phyloP scores from a whole-genome alignment of 2,113 vertebrate genomes.

The Meles meles region DNA sequence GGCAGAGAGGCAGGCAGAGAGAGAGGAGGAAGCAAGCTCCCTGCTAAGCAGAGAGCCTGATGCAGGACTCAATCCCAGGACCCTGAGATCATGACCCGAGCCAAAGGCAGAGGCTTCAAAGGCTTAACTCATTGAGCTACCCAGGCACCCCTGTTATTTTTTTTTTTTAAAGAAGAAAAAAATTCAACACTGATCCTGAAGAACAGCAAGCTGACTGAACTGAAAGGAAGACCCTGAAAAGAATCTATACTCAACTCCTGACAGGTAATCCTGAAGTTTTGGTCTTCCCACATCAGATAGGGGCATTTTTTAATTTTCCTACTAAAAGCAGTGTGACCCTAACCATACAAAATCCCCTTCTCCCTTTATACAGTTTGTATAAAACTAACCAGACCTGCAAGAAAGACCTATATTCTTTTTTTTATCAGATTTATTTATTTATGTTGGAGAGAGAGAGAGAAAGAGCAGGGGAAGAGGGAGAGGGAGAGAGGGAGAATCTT shows the following conservation, averaged over 20 bases:
- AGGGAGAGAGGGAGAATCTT: background rate
- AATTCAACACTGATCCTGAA: constrained; percentile 65
- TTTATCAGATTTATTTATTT: background rate
- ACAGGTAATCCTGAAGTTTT: background rate
- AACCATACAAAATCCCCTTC: background rate
- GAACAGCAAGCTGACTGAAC: constrained; percentile 29
- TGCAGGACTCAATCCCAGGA: too few relatives aligned
- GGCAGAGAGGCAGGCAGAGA: too few relatives aligned
- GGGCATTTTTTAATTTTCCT: constrained; percentile 20
- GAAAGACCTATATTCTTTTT: background rate
- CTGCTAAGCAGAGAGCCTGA: too few relatives aligned
- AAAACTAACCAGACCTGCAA: background rate
- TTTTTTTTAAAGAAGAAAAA: constrained; percentile 64
- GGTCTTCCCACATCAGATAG: background rate
- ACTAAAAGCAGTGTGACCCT: background rate
- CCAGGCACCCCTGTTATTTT: background rate
- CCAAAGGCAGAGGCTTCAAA: too few relatives aligned
- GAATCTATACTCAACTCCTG: background rate
- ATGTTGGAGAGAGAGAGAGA: background rate
- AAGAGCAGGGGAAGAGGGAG: background rate
- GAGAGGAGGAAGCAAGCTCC: too few relatives aligned
- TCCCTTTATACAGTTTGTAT: background rate
- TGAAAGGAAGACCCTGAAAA: constrained; percentile 17
- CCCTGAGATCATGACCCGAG: too few relatives aligned
- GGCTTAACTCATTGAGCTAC: too few relatives aligned